These are phyloP conservation scores for Oncorhynchus nerka DNA, from an alignment of 2,113 vertebrate species.

Conservation along the genomic window DNA sequence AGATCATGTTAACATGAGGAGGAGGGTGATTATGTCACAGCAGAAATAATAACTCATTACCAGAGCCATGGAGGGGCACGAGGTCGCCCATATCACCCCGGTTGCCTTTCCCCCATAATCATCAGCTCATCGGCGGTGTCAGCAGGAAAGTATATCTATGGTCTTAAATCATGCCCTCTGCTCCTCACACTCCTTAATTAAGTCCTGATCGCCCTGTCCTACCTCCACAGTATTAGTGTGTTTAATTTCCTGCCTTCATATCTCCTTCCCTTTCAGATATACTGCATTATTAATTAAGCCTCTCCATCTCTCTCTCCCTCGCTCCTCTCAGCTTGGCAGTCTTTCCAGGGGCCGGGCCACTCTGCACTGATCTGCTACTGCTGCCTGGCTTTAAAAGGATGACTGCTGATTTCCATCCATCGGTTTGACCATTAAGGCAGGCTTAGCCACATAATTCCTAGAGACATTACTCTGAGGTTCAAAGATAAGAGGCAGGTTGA, in stretches of 20 bases:
- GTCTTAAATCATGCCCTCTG: slow-evolving; percentile 63
- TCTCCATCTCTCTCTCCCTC: neutral
- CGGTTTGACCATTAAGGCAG: slow-evolving; percentile 46
- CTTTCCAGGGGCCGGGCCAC: slow-evolving; percentile 40
- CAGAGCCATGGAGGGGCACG: slow-evolving; percentile 52
- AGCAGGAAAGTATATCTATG: slow-evolving; percentile 63
- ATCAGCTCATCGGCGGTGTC: slow-evolving; percentile 57
- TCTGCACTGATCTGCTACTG: slow-evolving; percentile 1
- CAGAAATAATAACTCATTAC: slow-evolving; percentile 67
- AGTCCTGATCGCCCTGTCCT: slow-evolving; percentile 68
- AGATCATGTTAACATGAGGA: slow-evolving; percentile 52
- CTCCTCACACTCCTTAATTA: slow-evolving; percentile 75
- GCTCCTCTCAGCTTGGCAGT: slow-evolving; percentile 38
- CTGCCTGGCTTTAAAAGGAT: slow-evolving; percentile 30
- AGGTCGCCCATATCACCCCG: slow-evolving; percentile 52
- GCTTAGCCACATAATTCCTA: slow-evolving; percentile 61
- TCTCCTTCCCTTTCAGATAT: slow-evolving; percentile 65
- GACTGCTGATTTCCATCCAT: slow-evolving; percentile 56
- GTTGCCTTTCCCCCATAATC: slow-evolving; percentile 53
- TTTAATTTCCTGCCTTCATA: slow-evolving; percentile 78
- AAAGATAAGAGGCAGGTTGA: slow-evolving; percentile 54
- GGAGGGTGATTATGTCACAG: slow-evolving; percentile 56
- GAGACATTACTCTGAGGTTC: slow-evolving; percentile 61
- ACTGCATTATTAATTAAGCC: slow-evolving; percentile 74
- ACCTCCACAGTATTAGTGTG: slow-evolving; percentile 65